Evolutionary conservation across 2,888 invertebrate species (phyloP), one percentile per base, ranked within the genome.

Genomic region (Campaea margaritaria): DNA sequence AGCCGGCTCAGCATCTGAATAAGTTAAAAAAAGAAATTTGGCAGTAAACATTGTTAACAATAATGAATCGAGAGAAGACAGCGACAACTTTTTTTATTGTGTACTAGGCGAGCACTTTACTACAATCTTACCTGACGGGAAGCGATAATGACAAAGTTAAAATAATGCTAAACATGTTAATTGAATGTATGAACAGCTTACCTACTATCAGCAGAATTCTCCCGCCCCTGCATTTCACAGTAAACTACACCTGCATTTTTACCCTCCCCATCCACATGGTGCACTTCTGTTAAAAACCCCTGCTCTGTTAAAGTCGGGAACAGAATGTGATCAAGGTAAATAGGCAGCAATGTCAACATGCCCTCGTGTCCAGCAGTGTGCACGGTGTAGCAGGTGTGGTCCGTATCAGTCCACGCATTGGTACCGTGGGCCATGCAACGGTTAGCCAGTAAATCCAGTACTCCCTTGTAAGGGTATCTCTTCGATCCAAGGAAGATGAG

Each of bases 231-330:
- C 96, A 98, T 98, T 91, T 99, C 98, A 84, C 97, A 97, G 83
- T 98, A 98, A n/a, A 98, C 98, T 12, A 98, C 97, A 14, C 99
- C 99, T 11, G 96, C 97, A 92, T 99, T 96, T 68, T 96, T 95
- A 0, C 98, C 98, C 61, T 96, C 95, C 0, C 95, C 96, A 73
- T 96, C 97, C 64, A 98, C 93, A 82, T 98, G 98, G 85, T 98
- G 97, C 0, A 99, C 98, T 90, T 98, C 98, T 0, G 98, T 98
- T 28, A 95, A 90, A 81, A 95, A 98, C 2, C 95, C 97, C 66
- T 96, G 93, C 68, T 97, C 96, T 36, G 95, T 96, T 14, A 98
- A 92, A 4, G 96, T 95, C 0, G 98, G 98, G 76, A 95, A 95
- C 44, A 98, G 90, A 69, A 98, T 95, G 79, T 99, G 98, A 80